phyloP scores from a whole-genome alignment of 1,140 invertebrate species.

The Ylistrum balloti region DNA sequence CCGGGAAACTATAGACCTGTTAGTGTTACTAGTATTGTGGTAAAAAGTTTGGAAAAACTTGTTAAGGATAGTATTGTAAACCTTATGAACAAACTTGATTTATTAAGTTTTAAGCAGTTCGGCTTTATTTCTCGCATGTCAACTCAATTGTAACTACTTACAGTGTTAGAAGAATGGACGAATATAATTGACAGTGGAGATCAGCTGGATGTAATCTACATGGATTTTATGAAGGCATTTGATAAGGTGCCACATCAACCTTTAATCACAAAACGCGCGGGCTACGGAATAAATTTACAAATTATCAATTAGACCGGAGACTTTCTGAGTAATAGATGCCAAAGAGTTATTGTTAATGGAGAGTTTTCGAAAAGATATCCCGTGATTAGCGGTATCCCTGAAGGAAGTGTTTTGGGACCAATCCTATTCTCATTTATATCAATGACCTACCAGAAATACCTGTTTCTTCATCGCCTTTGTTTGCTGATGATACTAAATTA shows the following conservation, averaged over 20 bases:
- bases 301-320: slow-evolving; percentile 41
- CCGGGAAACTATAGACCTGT: neutral
- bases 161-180: neutral
- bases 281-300: slow-evolving; percentile 48
- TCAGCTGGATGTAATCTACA: slow-evolving; percentile 51
- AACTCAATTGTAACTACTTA: neutral
- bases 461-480: neutral
- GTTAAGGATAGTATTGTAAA: neutral
- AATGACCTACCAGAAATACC: slow-evolving; percentile 46
- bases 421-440: slow-evolving; percentile 43
- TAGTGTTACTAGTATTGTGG: neutral
- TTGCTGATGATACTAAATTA: too few relatives aligned
- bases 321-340: slow-evolving; percentile 52
- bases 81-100: neutral
- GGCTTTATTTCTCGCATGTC: neutral
- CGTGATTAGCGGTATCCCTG: slow-evolving; percentile 47
- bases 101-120: neutral
- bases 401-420: slow-evolving; percentile 51
- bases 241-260: slow-evolving; percentile 54
- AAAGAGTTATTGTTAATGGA: slow-evolving; percentile 56
- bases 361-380: slow-evolving; percentile 41
- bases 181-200: neutral
- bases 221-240: slow-evolving; percentile 62
- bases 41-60: neutral
- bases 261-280: slow-evolving; percentile 52